These are phyloP conservation scores for Odontocolon sp. DNA, from an alignment of 2,888 invertebrate species.

Conservation along the genomic window DNA sequence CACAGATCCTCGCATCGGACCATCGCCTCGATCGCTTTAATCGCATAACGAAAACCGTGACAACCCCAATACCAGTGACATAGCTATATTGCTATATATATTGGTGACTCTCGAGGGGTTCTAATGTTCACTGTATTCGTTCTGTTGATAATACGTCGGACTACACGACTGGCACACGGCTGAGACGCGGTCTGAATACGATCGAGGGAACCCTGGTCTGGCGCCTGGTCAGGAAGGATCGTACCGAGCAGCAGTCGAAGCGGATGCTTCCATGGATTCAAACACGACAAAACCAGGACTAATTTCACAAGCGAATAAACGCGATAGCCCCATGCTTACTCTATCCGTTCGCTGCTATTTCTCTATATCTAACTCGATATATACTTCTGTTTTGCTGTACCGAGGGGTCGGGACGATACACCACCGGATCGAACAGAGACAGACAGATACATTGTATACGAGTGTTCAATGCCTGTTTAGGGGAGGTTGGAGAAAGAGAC, in stretches of 20 bases:
- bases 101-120: conserved; percentile 42
- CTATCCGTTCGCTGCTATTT: conserved; percentile 51
- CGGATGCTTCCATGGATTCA: conserved; percentile 61
- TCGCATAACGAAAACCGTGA: conserved; percentile 32
- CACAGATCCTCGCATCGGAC: conserved; percentile 31
- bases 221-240: conserved; percentile 54
- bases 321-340: conserved; percentile 54
- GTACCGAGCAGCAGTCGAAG: conserved; percentile 34
- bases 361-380: conserved; percentile 15
- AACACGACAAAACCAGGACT: conserved; percentile 79
- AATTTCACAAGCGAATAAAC: conserved; percentile 81
- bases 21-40: conserved; percentile 19
- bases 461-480: conserved; percentile 44
- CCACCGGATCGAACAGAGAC: conserved; percentile 61
- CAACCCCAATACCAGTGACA: conserved; percentile 2
- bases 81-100: too few species aligned
- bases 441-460: conserved; percentile 65
- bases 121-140: background rate
- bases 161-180: background rate
- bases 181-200: conserved; percentile 16
- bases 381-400: conserved; percentile 34
- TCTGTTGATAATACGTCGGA: conserved; percentile 36
- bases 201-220: conserved; percentile 6
- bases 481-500: background rate
- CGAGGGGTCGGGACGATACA: conserved; percentile 41